Evolutionary conservation across 2,888 invertebrate species (phyloP).

Genomic region (Pelosia muscerda): DNA sequence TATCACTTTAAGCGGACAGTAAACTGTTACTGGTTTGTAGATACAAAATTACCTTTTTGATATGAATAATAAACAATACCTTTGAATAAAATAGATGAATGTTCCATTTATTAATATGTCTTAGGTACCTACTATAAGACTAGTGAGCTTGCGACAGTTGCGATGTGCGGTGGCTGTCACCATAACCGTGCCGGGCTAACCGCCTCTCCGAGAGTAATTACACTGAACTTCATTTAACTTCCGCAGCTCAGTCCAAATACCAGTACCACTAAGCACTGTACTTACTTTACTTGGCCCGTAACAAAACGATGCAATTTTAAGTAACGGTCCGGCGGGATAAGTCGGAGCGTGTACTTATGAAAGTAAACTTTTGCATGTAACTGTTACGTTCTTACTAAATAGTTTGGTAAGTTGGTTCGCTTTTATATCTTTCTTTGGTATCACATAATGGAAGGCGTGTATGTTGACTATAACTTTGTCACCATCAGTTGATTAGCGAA

Average conservation of each 20-base stretch:
- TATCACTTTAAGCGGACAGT: no score
- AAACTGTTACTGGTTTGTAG: background rate
- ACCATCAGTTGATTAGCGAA: background rate
- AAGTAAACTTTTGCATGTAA: slow-evolving; percentile 49
- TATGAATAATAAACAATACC: background rate
- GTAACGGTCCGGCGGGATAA: slow-evolving; percentile 73
- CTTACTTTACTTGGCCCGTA: slow-evolving; percentile 79
- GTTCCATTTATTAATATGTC: slow-evolving; percentile 63
- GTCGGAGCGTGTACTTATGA: slow-evolving; percentile 63
- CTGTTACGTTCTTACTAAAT: slow-evolving; percentile 43
- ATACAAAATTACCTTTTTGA: background rate
- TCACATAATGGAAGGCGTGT: background rate
- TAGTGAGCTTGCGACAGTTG: slow-evolving; percentile 39
- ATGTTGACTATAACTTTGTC: background rate
- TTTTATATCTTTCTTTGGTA: slow-evolving; percentile 11
- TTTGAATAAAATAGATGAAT: background rate
- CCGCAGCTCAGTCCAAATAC: slow-evolving; percentile 80
- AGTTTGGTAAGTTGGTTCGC: slow-evolving; percentile 34
- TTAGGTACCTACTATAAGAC: slow-evolving; percentile 68
- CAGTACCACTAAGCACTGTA: slow-evolving; percentile 79
- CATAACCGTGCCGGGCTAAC: slow-evolving; percentile 77
- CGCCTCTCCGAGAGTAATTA: slow-evolving; percentile 82
- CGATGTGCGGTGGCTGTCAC: slow-evolving; percentile 67
- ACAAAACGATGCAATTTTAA: slow-evolving; percentile 82
- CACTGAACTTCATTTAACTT: slow-evolving; percentile 84